A percentile compares a stretch with the other conserved stretches of the same genome.
phyloP scores from a whole-genome alignment of 2,797 vertebrate genomes.

The Perdix hodgsoniae region DNA sequence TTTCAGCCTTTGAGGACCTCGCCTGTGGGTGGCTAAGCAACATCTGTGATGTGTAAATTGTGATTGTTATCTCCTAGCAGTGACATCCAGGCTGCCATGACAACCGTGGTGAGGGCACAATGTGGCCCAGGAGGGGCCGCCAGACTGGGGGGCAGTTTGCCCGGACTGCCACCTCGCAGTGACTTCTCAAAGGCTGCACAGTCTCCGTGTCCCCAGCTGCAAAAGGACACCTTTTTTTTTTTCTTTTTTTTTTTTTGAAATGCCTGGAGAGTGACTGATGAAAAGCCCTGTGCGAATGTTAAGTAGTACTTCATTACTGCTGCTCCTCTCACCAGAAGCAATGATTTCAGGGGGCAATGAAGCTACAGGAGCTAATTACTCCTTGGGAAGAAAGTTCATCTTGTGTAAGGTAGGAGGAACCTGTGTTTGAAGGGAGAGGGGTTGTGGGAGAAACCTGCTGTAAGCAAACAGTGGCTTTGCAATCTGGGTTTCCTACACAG shows the following conservation, averaged over 20 bases:
- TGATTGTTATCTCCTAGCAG: background rate
- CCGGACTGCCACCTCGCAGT: background rate
- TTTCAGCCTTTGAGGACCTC: background rate
- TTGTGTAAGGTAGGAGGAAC: background rate
- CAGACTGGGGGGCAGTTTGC: background rate
- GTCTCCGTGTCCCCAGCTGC: background rate
- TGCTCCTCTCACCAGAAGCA: background rate
- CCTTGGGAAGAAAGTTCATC: background rate
- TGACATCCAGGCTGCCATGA: background rate
- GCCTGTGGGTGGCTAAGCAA: background rate
- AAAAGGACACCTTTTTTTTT: background rate
- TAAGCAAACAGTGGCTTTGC: background rate
- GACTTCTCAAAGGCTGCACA: background rate
- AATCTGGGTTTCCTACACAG: background rate
- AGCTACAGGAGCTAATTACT: background rate
- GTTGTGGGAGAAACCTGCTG: background rate
- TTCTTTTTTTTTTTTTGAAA: background rate
- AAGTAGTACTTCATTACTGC: background rate
- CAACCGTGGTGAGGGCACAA: accelerated
- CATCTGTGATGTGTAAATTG: accelerated
- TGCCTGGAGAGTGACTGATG: background rate
- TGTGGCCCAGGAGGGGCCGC: background rate
- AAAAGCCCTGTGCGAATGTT: slow-evolving; percentile 1
- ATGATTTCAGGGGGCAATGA: slow-evolving; percentile 16
- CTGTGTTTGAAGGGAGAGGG: background rate